Percentiles rank a stretch among this genome's conserved stretches.
phyloP scores from a whole-genome alignment of 2,888 invertebrate genomes.

The Oscheius sp. region DNA sequence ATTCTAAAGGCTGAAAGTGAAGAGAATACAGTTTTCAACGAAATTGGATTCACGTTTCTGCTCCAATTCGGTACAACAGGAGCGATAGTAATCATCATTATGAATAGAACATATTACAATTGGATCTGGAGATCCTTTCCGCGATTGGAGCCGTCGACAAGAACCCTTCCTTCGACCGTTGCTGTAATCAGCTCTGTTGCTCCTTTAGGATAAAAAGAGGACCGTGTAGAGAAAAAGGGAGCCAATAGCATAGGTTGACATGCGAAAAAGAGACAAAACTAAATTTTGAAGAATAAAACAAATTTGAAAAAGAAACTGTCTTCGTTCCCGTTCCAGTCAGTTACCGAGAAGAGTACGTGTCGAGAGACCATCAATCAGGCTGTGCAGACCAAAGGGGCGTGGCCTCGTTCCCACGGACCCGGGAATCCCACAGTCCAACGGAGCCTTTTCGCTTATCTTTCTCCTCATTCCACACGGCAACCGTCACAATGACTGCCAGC shows the following conservation, averaged over 20 bases:
- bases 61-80: too few species aligned
- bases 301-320: not conserved
- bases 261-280: not conserved
- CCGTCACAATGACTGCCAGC: slow-evolving; percentile 28
- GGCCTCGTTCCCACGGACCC: slow-evolving; percentile 25
- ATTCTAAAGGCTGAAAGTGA: too few species aligned
- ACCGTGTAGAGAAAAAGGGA: too few species aligned
- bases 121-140: too few species aligned
- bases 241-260: not conserved
- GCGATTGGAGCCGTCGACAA: too few species aligned
- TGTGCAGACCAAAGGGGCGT: slow-evolving; percentile 17
- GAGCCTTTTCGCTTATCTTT: slow-evolving; percentile 15
- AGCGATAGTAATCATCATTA: too few species aligned
- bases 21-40: too few species aligned
- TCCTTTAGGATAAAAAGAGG: too few species aligned
- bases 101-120: too few species aligned
- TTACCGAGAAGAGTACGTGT: not conserved
- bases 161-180: too few species aligned
- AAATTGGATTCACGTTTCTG: too few species aligned
- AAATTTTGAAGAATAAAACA: not conserved
- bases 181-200: too few species aligned
- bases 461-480: slow-evolving; percentile 19
- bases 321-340: not conserved
- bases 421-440: slow-evolving; percentile 20
- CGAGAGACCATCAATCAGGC: slow-evolving; percentile 8